Evolutionary conservation across 2,888 invertebrate genomes (phyloP).

Genomic region (Spisula subtruncata): DNA sequence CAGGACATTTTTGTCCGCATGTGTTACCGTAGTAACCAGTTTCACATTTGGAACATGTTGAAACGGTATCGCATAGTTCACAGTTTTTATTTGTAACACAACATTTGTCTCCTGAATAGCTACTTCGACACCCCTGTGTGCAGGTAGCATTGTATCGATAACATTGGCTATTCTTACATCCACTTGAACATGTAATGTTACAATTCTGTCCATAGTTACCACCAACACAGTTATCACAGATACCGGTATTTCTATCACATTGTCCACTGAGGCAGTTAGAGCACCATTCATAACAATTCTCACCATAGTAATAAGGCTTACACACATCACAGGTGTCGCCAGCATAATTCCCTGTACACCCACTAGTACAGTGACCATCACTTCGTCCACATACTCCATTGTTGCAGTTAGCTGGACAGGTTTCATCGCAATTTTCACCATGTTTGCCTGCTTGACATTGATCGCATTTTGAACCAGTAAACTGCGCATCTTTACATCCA

Average conservation of each 20-base stretch:
- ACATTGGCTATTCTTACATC: background rate
- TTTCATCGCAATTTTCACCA: background rate
- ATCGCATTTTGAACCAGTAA: constrained; percentile 16
- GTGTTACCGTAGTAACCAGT: background rate
- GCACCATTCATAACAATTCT: background rate
- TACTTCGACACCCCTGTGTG: background rate
- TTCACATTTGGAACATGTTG: constrained; percentile 7
- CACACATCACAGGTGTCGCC: background rate
- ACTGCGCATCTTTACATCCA: background rate
- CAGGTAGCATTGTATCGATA: background rate
- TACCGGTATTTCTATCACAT: background rate
- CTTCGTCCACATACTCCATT: background rate
- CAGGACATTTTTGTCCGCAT: background rate
- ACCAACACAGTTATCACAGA: background rate
- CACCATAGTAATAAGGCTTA: background rate
- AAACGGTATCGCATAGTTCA: background rate
- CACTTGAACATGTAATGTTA: background rate
- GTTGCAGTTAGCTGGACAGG: background rate
- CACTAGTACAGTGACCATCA: background rate
- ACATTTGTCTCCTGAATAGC: constrained; percentile 21
- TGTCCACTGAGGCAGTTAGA: background rate
- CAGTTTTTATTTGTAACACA: constrained; percentile 4
- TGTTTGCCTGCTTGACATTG: background rate
- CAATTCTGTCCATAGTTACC: background rate
- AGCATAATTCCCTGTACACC: background rate